These are phyloP conservation scores for Calidris pygmaea DNA, from an alignment of 2,113 vertebrate species.

Conservation along the genomic window DNA sequence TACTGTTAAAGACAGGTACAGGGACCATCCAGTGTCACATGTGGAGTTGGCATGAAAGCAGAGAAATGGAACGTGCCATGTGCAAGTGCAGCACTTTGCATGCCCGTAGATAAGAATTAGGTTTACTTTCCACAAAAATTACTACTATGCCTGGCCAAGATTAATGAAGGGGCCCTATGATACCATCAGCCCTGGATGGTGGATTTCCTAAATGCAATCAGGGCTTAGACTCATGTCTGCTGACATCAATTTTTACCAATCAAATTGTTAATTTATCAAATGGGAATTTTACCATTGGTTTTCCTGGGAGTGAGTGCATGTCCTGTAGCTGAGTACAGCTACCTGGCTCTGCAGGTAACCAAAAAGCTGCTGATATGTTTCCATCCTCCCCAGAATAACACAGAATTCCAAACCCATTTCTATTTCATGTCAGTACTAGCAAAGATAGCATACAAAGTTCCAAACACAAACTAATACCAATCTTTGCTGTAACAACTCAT, in stretches of 20 bases:
- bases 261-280: too few species aligned
- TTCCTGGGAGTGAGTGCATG: neutral
- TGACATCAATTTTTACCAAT: neutral
- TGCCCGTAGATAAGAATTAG: neutral
- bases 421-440: neutral
- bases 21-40: accelerated
- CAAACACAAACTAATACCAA: neutral
- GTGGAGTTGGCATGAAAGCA: neutral
- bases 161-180: neutral
- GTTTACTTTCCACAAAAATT: neutral
- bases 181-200: neutral
- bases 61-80: neutral
- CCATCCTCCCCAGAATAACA: neutral
- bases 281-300: neutral
- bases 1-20: neutral
- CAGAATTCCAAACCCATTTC: neutral
- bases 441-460: constrained; percentile 4
- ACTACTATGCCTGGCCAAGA: neutral
- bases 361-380: neutral
- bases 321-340: neutral
- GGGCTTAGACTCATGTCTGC: neutral
- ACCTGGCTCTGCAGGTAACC: neutral
- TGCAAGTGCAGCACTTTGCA: neutral
- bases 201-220: neutral
- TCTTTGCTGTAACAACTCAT: neutral